These are phyloP conservation scores for Pao palembangensis DNA, from an alignment of 2,113 vertebrate genomes.

Conservation along the genomic window DNA sequence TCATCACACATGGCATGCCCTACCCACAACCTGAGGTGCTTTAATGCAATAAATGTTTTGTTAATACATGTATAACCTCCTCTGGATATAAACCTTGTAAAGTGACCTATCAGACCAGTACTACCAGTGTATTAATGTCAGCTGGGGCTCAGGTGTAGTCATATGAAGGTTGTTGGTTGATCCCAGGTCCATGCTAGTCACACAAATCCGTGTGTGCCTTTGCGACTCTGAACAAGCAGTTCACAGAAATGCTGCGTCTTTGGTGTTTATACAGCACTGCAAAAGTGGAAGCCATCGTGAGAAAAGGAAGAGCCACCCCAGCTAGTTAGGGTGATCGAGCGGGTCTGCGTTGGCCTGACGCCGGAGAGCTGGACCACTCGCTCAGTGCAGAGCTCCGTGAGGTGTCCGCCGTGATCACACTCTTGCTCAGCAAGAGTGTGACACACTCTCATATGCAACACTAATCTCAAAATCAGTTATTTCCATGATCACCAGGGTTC, in stretches of 20 bases:
- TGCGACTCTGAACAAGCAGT: too few species aligned
- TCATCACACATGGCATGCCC: constrained; percentile 90
- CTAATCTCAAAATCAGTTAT: background rate
- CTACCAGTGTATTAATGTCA: too few species aligned
- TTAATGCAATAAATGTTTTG: background rate
- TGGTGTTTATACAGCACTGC: constrained; percentile 75
- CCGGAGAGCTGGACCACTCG: constrained; percentile 79
- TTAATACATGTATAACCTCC: background rate
- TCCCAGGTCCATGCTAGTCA: too few species aligned
- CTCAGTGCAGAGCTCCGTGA: constrained; percentile 72
- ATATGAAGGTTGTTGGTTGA: too few species aligned
- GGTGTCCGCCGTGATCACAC: constrained; percentile 84
- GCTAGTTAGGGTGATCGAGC: constrained; percentile 81
- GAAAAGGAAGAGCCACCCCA: constrained; percentile 77
- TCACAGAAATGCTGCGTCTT: background rate
- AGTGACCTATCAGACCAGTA: too few species aligned
- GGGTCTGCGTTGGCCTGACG: constrained; percentile 82
- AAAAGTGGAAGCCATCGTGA: constrained; percentile 82
- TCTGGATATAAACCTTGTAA: too few species aligned
- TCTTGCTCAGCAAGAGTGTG: constrained; percentile 80
- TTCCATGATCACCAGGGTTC: background rate
- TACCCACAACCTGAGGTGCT: constrained; percentile 87
- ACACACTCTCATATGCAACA: background rate
- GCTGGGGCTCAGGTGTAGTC: too few species aligned
- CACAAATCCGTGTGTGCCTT: too few species aligned